Evolutionary conservation across 2,113 vertebrate genomes (phyloP).

Genomic region (Xiphophorus hellerii): DNA sequence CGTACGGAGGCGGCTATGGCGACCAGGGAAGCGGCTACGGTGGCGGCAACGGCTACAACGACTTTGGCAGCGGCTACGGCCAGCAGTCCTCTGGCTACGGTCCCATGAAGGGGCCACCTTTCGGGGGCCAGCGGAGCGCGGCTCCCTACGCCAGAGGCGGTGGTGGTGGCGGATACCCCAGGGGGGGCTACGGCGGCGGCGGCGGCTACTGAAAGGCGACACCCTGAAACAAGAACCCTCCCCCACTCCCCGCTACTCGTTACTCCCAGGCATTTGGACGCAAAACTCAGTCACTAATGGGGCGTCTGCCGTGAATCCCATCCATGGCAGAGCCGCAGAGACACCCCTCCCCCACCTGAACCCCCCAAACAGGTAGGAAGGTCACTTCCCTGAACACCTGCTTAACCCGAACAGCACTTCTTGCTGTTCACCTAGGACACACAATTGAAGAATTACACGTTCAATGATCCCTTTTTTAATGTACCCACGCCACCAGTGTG

Average conservation of each 20-base stretch:
- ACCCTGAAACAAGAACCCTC: background rate
- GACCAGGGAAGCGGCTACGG: constrained; percentile 69
- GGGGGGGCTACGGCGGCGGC: constrained; percentile 70
- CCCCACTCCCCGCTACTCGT: constrained; percentile 28
- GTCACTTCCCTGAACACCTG: constrained; percentile 77
- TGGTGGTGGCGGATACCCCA: constrained; percentile 75
- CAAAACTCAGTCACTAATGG: constrained; percentile 57
- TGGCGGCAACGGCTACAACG: constrained; percentile 90
- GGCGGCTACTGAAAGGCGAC: constrained; percentile 59
- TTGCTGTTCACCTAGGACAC: constrained; percentile 75
- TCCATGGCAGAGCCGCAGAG: constrained; percentile 67
- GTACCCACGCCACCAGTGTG: constrained; percentile 50
- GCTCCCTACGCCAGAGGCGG: constrained; percentile 89
- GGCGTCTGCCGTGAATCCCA: constrained; percentile 69
- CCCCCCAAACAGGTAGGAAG: constrained; percentile 81
- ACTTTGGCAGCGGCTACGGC: constrained; percentile 88
- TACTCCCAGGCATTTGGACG: constrained; percentile 54
- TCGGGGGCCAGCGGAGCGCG: constrained; percentile 86
- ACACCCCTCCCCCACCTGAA: constrained; percentile 63
- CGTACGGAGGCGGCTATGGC: constrained; percentile 76
- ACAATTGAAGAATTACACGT: constrained; percentile 47
- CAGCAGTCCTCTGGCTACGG: constrained; percentile 91
- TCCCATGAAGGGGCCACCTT: constrained; percentile 88
- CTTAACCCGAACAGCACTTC: constrained; percentile 59
- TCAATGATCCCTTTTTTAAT: constrained; percentile 56